These are phyloP conservation scores for Pteronura brasiliensis DNA, from an alignment of 2,113 vertebrate species.

Conservation along the genomic window DNA sequence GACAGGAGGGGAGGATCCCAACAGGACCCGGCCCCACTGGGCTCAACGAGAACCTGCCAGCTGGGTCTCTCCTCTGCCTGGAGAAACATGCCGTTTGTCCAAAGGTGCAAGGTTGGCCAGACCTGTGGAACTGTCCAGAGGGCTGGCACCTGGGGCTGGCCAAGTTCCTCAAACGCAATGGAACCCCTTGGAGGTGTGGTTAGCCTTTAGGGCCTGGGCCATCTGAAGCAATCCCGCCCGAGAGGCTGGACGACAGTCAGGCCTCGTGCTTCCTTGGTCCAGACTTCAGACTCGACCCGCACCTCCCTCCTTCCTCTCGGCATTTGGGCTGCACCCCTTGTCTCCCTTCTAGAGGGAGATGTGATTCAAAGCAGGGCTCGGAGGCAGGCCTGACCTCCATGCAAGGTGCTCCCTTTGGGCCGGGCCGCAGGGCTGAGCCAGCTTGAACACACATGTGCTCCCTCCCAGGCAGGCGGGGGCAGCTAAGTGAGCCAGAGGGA, in stretches of 20 bases:
- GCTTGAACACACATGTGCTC: not conserved
- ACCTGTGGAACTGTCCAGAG: not conserved
- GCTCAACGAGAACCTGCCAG: not conserved
- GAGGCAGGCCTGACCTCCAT: not conserved
- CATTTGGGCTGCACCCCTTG: not conserved
- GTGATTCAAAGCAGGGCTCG: not conserved
- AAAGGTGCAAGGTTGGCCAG: not conserved
- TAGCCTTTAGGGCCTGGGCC: not conserved
- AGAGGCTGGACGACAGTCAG: not conserved
- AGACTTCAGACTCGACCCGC: fast-evolving
- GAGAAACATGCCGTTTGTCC: not conserved
- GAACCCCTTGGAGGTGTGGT: not conserved
- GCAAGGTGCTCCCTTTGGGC: not conserved
- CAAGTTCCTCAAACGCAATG: not conserved
- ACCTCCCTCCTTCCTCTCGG: not conserved
- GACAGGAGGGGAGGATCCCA: conserved; percentile 55
- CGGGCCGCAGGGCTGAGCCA: not conserved
- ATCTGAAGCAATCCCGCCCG: not conserved
- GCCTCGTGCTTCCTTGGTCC: not conserved
- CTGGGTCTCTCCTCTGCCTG: not conserved
- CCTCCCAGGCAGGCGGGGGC: not conserved
- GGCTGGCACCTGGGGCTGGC: not conserved
- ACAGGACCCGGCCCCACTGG: conserved; percentile 42
- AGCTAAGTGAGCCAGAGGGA: not conserved
- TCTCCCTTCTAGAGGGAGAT: not conserved